Percentiles rank a stretch among this genome's conserved stretches.
Conservation (phyloP, 2,797 vertebrate genomes). For the Chanos chanos region DNA sequence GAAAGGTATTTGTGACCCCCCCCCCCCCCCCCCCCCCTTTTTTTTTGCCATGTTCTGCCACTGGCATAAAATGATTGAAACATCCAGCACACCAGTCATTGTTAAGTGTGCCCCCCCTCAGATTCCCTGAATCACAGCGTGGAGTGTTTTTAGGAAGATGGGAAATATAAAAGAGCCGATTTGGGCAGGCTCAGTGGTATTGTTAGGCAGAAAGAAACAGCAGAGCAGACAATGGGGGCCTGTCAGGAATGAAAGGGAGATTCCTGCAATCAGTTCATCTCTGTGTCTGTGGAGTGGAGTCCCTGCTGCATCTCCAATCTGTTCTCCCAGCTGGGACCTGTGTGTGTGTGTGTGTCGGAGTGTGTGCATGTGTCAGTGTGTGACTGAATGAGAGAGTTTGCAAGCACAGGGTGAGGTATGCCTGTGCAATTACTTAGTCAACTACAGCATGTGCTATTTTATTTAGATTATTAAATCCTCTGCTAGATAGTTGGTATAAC, state of each 20-base stretch:
- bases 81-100: neutral
- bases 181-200: conserved; percentile 13
- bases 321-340: conserved; percentile 62
- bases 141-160: neutral
- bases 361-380: conserved; percentile 12
- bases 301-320: conserved; percentile 59
- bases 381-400: neutral
- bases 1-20: conserved; percentile 89
- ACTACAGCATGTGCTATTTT: no score
- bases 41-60: neutral
- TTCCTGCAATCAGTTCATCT: conserved; percentile 54
- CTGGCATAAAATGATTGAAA: conserved; percentile 7
- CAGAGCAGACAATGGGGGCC: conserved; percentile 36
- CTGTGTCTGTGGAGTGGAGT: conserved; percentile 46
- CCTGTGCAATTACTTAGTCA: conserved; percentile 8
- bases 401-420: conserved; percentile 12
- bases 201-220: conserved; percentile 22
- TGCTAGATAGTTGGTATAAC: no score
- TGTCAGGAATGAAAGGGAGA: conserved; percentile 45
- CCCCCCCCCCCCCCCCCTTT: no score
- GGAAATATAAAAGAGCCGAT: neutral
- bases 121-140: no score
- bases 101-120: neutral
- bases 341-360: conserved; percentile 19
- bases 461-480: no score